These are phyloP conservation scores for Drosophila sulfurigaster DNA, from an alignment of 1,140 invertebrate species.

Conservation along the genomic window DNA sequence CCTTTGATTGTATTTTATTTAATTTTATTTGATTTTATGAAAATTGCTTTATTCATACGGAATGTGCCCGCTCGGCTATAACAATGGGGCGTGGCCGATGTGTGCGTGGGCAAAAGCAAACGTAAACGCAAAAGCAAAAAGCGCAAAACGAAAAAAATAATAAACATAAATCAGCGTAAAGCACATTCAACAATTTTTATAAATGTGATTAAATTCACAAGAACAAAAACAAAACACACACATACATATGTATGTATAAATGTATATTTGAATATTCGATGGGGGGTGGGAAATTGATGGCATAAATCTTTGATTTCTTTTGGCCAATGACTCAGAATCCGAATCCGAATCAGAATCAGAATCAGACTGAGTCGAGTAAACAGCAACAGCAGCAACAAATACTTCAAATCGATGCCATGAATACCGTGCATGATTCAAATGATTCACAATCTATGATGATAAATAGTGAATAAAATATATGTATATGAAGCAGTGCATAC, in stretches of 20 bases:
- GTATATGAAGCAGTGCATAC: neutral
- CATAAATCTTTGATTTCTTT: slow-evolving; percentile 21
- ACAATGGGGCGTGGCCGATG: slow-evolving; percentile 53
- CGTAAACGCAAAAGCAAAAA: too few relatives aligned
- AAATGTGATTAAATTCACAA: slow-evolving; percentile 52
- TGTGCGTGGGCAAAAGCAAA: slow-evolving; percentile 40
- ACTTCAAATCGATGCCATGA: slow-evolving; percentile 2
- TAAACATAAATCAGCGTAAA: slow-evolving; percentile 77
- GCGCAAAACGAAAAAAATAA: slow-evolving; percentile 23
- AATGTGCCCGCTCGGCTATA: slow-evolving; percentile 52
- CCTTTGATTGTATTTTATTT: slow-evolving; percentile 65
- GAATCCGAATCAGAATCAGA: too few relatives aligned
- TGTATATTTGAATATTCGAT: neutral
- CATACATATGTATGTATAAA: neutral
- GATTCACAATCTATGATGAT: slow-evolving; percentile 1
- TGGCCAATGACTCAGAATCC: slow-evolving; percentile 1
- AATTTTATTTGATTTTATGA: slow-evolving; percentile 65
- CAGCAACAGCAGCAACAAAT: neutral
- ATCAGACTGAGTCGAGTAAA: neutral
- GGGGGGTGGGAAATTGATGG: slow-evolving; percentile 10
- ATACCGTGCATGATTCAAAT: slow-evolving; percentile 9
- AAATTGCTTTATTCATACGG: slow-evolving; percentile 44
- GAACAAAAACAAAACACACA: slow-evolving; percentile 14
- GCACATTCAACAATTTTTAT: slow-evolving; percentile 73
- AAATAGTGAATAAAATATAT: too few relatives aligned